Evolutionary conservation across 2,797 vertebrate genomes (phyloP).

Genomic region (Spinibarbus caldwelli): DNA sequence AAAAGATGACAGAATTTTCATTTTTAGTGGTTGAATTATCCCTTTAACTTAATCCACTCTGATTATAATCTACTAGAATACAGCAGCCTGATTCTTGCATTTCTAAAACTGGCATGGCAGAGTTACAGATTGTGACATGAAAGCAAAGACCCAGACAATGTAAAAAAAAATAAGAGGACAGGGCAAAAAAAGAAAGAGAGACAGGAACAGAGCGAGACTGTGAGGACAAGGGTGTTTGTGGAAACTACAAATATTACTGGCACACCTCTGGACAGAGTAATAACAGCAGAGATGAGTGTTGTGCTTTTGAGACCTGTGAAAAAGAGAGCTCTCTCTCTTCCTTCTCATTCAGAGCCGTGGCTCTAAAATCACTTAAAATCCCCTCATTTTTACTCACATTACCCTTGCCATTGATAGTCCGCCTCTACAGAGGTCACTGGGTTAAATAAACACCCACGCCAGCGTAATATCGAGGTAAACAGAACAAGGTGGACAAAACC

Average conservation of each 20-base stretch:
- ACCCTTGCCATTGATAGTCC: constrained; percentile 47
- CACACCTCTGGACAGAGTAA: constrained; percentile 41
- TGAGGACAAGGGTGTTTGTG: constrained; percentile 1
- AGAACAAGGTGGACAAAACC: constrained; percentile 25
- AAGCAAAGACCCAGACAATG: neutral
- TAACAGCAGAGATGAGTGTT: constrained; percentile 50
- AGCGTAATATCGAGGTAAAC: constrained; percentile 47
- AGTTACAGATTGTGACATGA: neutral
- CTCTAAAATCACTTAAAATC: constrained; percentile 43
- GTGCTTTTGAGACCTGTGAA: constrained; percentile 45
- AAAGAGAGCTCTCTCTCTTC: neutral
- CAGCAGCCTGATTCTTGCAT: neutral
- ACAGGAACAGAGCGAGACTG: constrained; percentile 38
- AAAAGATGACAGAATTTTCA: neutral
- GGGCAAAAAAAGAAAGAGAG: neutral
- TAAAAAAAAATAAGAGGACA: neutral
- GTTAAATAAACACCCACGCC: constrained; percentile 54
- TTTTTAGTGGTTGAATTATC: neutral
- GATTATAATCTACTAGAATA: no score
- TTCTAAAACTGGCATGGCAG: neutral
- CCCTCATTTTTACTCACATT: constrained; percentile 42
- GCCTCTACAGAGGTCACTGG: constrained; percentile 38
- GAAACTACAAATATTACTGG: constrained; percentile 33
- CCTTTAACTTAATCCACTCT: no score
- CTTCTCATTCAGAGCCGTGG: constrained; percentile 26